Evolutionary conservation across 2,113 vertebrate genomes (phyloP), one percentile per base, ranked within the genome.

Genomic region (Pterophyllum scalare): DNA sequence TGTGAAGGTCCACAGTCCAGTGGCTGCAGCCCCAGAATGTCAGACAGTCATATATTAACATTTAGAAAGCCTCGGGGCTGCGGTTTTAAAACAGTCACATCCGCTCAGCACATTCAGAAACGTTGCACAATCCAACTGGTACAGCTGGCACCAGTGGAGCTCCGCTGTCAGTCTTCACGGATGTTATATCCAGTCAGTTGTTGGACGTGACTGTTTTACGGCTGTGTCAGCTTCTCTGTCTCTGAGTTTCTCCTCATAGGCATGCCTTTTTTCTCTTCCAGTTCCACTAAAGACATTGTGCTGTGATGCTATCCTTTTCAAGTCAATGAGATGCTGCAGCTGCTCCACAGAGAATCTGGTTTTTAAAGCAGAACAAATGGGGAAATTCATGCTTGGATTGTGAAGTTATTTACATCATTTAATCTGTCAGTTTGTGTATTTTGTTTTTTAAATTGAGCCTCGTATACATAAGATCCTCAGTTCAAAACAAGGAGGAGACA

Each of bases 11-110:
- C 75, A 80, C 61, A 87, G 89, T 89, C 87, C 86, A 85, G 90
- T 60, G 77, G 75, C 83, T 75, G 75, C 74, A 80, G 88, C 67
- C n/a, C 12, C 76, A 91, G 85, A 92, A 92, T 92, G 92, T 94
- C 92, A 94, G 83, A 83, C 82, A 88, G 83, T 13, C 89, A 92
- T 94, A 93, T 81, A 94, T 94, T 93, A 93, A 91, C 92, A 94
- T 94, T 94, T 93, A 91, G 86, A 93, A 88, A 81, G 84, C 87
- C 88, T 84, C 17, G 0, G 79, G 84, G 64, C 77, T 84, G 54
- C 19, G 5, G 40, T 91, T 89, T 89, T 58, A 80, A 91, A 89
- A 88, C 84, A 81, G 82, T 85, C 88, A 85, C 80, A 78, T 84
- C 81, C 84, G 81, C 43, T 79, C 49, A 7, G 38, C 59, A 40